phyloP scores from a whole-genome alignment of 2,888 invertebrate species.

The Chirona hameri region DNA sequence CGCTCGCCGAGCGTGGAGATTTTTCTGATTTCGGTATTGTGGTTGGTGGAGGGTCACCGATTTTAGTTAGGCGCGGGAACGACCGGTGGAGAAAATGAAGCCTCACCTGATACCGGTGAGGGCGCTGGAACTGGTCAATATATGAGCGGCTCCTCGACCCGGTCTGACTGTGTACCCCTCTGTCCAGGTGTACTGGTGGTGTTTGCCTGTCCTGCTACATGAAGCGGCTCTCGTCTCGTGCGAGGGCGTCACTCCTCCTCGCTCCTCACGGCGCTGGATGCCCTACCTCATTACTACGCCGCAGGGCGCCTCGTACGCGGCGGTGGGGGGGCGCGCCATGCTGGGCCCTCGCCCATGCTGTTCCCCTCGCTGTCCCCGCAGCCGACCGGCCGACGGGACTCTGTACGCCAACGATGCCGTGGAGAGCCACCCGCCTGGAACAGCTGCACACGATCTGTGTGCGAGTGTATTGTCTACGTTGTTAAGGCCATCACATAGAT shows the following conservation, averaged over 20 bases:
- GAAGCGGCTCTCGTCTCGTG: conserved; percentile 59
- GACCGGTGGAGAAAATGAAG: too few relatives aligned
- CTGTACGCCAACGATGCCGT: background rate
- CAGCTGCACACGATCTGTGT: too few relatives aligned
- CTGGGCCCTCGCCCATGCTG: conserved; percentile 38
- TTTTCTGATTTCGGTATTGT: too few relatives aligned
- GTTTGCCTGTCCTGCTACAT: conserved; percentile 71
- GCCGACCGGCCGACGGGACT: conserved; percentile 30
- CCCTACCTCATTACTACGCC: conserved; percentile 44
- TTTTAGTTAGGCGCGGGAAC: too few relatives aligned
- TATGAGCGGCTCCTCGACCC: too few relatives aligned
- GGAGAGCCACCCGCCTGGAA: background rate
- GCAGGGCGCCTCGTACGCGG: conserved; percentile 38
- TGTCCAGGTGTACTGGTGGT: conserved; percentile 67
- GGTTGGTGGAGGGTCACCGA: too few relatives aligned
- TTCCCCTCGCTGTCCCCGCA: conserved; percentile 31
- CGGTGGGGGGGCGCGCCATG: conserved; percentile 40
- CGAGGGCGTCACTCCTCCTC: conserved; percentile 70
- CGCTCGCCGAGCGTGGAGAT: too few relatives aligned
- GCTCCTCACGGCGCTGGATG: conserved; percentile 67
- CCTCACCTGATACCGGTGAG: too few relatives aligned
- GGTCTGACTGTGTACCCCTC: too few relatives aligned
- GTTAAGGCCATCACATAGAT: too few relatives aligned
- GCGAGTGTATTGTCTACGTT: too few relatives aligned
- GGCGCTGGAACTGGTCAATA: too few relatives aligned